Base-by-base conservation (phyloP, 2,888 invertebrate species). In the Rotaria socialis region DNA sequence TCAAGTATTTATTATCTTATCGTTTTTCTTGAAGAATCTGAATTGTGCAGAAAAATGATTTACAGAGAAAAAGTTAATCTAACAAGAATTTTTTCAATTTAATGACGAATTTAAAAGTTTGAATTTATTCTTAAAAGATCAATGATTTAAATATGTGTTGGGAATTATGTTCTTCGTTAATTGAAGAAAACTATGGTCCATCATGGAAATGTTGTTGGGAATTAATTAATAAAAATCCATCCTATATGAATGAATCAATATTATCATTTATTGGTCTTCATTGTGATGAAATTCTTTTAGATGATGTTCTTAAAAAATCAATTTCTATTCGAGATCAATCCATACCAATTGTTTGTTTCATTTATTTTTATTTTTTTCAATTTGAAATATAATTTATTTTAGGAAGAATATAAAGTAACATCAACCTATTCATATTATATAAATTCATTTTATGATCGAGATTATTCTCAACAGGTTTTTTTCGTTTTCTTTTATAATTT, bases 151-250 rank as follows among this genome's bases (percentile, higher is more conserved):
- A 43, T 47, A 24, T 80, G 22, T 80, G 43, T 80, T 24, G 47
- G n/a, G 80, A 80, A 80, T 24, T 47, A 24, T 80, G 80, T 80
- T 80, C 47, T 24, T 80, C 47, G 24, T 47, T 80, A 47, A 4
- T 80, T 47, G 47, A 80, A 47, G 43, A 43, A 80, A 80, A 75
- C 43, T 47, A 80, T 80, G 19, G 24, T 10, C 11, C 24, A 47
- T 43, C 80, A 47, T 80, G 80, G 80, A 80, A 80, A 47, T 80
- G 80, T 80, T 80, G 80, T 47, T 80, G 80, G 75, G 47, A 24
- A 47, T 80, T 80, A 24, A 47, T 80, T 80, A 80, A 80, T n/a
- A 24, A n/a, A 80, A 80, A 80, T 80, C 7, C 27, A 35, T 41
- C 67, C 19, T 67, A 35, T 35, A 67, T 67, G 19, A 19, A 67